These are phyloP conservation scores for Chelidonichthys spinosus DNA, from an alignment of 2,797 vertebrate genomes.

Conservation along the genomic window DNA sequence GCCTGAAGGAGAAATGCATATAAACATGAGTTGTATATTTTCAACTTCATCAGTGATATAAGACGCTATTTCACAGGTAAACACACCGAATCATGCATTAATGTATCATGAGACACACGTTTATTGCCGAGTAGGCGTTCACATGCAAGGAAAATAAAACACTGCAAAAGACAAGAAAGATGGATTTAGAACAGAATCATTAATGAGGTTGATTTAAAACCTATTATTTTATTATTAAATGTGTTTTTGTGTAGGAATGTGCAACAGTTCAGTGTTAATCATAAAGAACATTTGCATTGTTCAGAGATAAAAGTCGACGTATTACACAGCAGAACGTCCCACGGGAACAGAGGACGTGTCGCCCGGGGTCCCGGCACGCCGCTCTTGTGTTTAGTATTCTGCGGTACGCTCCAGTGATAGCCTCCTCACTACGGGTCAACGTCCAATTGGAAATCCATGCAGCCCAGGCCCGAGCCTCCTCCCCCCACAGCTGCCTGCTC, in stretches of 20 bases:
- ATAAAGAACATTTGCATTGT: too few relatives aligned
- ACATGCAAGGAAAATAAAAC: neutral
- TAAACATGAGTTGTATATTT: neutral
- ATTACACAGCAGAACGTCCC: constrained; percentile 2
- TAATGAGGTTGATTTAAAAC: neutral
- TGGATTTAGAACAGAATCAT: neutral
- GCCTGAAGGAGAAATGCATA: too few relatives aligned
- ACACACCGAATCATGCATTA: constrained; percentile 11
- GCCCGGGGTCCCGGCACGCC: constrained; percentile 5
- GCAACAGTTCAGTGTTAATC: too few relatives aligned
- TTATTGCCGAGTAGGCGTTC: neutral
- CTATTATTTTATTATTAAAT: neutral
- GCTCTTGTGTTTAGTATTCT: constrained; percentile 31
- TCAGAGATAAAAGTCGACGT: too few relatives aligned
- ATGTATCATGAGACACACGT: neutral
- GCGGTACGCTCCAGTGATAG: constrained; percentile 22
- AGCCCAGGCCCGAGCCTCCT: constrained; percentile 45
- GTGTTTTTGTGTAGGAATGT: neutral
- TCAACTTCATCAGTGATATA: neutral
- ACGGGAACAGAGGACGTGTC: neutral
- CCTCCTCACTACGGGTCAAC: constrained; percentile 37
- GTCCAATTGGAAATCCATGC: constrained; percentile 71
- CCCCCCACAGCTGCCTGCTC: constrained; percentile 48
- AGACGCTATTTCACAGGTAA: neutral
- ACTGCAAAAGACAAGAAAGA: constrained; percentile 3